Percentiles rank a stretch among this genome's conserved stretches.
These are phyloP conservation scores for Cliona cf. orientalis DNA, from an alignment of 37 sponge, comb jelly and placozoan genomes.

Conservation along the genomic window DNA sequence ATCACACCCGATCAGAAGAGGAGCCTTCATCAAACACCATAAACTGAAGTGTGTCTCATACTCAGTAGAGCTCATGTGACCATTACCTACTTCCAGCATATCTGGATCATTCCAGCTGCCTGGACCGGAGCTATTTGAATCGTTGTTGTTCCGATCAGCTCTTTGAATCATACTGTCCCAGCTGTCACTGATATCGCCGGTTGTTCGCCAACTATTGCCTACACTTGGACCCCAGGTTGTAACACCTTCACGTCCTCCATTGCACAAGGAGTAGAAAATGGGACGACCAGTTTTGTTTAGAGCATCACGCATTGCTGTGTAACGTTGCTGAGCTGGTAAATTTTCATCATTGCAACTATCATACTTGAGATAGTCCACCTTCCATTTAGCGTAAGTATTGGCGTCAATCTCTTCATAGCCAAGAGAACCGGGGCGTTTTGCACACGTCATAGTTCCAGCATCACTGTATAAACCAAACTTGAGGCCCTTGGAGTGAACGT, in stretches of 20 bases:
- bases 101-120: constrained; percentile 92
- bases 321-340: constrained; percentile 51
- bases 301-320: constrained; percentile 78
- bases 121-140: constrained; percentile 66
- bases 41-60: constrained; percentile 85
- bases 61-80: constrained; percentile 66
- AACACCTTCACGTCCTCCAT: constrained; percentile 68
- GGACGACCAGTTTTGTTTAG: constrained; percentile 76
- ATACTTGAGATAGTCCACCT: constrained; percentile 81
- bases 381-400: constrained; percentile 75
- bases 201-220: constrained; percentile 93
- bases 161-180: constrained; percentile 66
- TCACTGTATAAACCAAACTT: constrained; percentile 90
- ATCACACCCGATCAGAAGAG: constrained; percentile 87
- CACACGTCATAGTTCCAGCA: constrained; percentile 82
- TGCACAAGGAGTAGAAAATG: constrained; percentile 88
- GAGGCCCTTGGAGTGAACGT: constrained; percentile 78
- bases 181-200: constrained; percentile 72
- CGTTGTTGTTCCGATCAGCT: constrained; percentile 62
- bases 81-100: constrained; percentile 92
- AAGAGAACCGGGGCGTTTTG: constrained; percentile 70
- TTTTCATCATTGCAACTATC: constrained; percentile 75
- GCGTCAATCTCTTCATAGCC: constrained; percentile 79
- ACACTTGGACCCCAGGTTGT: constrained; percentile 71
- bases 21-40: constrained; percentile 86